Conservation (phyloP, 2,797 vertebrate species). For the Sparus aurata region DNA sequence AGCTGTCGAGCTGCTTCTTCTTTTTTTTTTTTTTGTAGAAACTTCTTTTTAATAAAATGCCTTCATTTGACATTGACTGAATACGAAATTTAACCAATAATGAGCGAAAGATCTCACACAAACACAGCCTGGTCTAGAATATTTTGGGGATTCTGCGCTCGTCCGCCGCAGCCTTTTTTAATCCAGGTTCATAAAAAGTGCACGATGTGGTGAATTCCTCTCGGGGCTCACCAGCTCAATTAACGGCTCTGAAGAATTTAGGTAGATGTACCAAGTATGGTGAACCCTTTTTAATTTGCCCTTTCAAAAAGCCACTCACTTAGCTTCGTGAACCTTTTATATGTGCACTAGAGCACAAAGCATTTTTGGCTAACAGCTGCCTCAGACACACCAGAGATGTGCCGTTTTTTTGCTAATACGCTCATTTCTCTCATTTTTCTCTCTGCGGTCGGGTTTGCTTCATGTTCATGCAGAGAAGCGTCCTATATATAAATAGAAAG, state of each 20-base stretch:
- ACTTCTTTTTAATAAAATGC: constrained; percentile 27
- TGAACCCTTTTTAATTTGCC: constrained; percentile 47
- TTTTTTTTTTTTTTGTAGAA: background rate
- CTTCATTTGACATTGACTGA: constrained; percentile 16
- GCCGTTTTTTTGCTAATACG: constrained; percentile 24
- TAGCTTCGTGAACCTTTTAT: constrained; percentile 48
- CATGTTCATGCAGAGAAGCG: constrained; percentile 25
- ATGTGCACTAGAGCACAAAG: constrained; percentile 35
- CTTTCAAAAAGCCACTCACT: constrained; percentile 42
- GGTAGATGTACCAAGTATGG: constrained; percentile 6
- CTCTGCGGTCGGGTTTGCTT: constrained; percentile 23
- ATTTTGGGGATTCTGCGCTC: constrained; percentile 31
- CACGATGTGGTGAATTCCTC: constrained; percentile 48
- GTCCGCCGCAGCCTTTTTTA: constrained; percentile 39
- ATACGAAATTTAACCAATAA: constrained; percentile 31
- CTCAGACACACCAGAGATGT: constrained; percentile 24
- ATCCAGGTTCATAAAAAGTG: constrained; percentile 63
- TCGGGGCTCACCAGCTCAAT: constrained; percentile 36
- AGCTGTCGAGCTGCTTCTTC: background rate
- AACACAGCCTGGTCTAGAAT: constrained; percentile 31
- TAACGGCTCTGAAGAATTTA: constrained; percentile 50
- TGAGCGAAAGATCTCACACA: constrained; percentile 18
- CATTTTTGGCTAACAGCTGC: constrained; percentile 46
- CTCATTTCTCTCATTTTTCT: constrained; percentile 29
- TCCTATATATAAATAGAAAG: constrained; percentile 38